Evolutionary conservation across 2,113 vertebrate species (phyloP).

Genomic region (Zingel zingel): DNA sequence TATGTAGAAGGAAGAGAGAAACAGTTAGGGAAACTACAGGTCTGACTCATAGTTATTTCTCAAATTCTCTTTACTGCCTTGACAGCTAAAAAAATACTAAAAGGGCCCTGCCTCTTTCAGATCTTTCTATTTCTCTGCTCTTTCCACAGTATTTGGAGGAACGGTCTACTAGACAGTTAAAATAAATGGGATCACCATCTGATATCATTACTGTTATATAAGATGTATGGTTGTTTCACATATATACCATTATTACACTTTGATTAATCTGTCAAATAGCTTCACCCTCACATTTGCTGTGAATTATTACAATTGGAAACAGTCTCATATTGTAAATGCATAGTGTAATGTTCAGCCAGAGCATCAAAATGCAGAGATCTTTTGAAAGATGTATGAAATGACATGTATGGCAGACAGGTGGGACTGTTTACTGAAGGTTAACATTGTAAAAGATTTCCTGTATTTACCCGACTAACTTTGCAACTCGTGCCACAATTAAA

Average conservation of each 20-base stretch:
- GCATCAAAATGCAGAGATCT: background rate
- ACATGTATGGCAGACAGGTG: too few relatives aligned
- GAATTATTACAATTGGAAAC: background rate
- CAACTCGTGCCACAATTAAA: slow-evolving; percentile 1
- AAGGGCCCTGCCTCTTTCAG: background rate
- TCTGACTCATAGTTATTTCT: background rate
- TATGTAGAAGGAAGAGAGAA: background rate
- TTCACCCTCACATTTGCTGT: background rate
- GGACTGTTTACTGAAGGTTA: slow-evolving; percentile 41
- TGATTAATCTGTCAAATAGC: background rate
- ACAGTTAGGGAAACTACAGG: background rate
- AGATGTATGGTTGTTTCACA: background rate
- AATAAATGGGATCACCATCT: background rate
- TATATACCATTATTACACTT: background rate
- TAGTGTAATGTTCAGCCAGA: background rate
- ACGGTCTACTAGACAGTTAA: background rate
- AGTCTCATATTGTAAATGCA: background rate
- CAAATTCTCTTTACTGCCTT: background rate
- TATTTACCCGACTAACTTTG: slow-evolving; percentile 28
- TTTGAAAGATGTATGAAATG: too few relatives aligned
- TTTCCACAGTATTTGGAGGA: background rate
- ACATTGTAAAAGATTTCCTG: background rate
- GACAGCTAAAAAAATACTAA: background rate
- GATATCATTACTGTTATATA: background rate
- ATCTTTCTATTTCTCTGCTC: background rate